Conservation (phyloP, 2,113 vertebrate species). For the Poicephalus gulielmi region DNA sequence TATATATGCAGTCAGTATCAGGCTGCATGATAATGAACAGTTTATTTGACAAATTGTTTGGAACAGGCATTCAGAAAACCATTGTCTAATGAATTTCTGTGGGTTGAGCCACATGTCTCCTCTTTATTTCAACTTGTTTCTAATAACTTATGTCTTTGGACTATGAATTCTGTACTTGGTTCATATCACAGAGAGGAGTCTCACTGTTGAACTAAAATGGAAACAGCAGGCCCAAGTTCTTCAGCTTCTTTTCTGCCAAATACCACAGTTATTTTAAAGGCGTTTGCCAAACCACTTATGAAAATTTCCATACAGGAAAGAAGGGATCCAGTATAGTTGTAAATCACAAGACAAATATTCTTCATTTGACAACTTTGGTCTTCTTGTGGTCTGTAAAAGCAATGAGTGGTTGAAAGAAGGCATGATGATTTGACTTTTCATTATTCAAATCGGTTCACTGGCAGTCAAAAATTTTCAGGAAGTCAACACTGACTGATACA, state of each 20-base stretch:
- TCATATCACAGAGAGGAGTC: neutral
- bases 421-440: constrained; percentile 55
- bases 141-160: constrained; percentile 21
- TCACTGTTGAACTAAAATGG: constrained; percentile 27
- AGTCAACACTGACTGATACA: constrained; percentile 60
- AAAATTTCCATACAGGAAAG: constrained; percentile 47
- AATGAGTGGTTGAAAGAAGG: constrained; percentile 38
- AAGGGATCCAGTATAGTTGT: neutral
- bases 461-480: constrained; percentile 62
- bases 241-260: constrained; percentile 29
- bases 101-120: constrained; percentile 27
- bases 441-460: constrained; percentile 60
- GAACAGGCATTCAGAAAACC: constrained; percentile 12
- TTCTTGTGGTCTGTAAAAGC: constrained; percentile 56
- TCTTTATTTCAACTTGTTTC: constrained; percentile 30
- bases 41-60: constrained; percentile 59
- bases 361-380: constrained; percentile 25
- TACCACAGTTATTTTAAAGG: constrained; percentile 42
- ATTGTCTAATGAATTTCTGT: constrained; percentile 48
- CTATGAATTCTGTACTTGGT: neutral
- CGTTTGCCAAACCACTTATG: constrained; percentile 47
- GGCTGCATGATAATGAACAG: constrained; percentile 4
- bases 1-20: constrained; percentile 4
- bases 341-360: constrained; percentile 40
- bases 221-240: constrained; percentile 28